Conservation (phyloP, 1,140 invertebrate genomes). For the Kradibia gibbosae region DNA sequence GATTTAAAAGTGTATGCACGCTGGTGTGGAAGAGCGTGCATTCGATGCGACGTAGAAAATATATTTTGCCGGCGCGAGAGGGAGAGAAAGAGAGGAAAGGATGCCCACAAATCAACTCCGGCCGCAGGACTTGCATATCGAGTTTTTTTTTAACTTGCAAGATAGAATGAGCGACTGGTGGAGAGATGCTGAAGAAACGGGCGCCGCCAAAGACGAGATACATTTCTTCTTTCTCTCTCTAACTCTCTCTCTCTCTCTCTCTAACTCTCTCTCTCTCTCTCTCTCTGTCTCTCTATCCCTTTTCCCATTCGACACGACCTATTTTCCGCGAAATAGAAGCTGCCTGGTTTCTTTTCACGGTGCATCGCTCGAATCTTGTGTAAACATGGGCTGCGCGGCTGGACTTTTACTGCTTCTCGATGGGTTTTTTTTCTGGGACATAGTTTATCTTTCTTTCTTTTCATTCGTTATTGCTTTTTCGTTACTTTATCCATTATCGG, state of each 20-base stretch:
- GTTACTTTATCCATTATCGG: not conserved
- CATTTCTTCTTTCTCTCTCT: not conserved
- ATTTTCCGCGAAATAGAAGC: conserved; percentile 24
- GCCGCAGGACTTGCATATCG: conserved; percentile 11
- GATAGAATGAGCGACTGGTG: not conserved
- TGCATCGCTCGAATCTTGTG: not conserved
- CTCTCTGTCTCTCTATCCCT: not conserved
- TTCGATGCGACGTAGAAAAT: conserved; percentile 22
- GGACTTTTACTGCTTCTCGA: conserved; percentile 5
- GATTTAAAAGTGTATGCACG: not conserved
- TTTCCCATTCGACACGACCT: conserved; percentile 14
- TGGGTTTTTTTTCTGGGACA: not conserved
- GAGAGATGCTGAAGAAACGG: not conserved
- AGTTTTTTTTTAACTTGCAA: conserved; percentile 3
- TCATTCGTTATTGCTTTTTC: not conserved
- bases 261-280: not conserved
- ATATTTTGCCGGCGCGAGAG: not conserved
- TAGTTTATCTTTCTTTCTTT: not conserved
- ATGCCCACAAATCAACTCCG: conserved; percentile 28
- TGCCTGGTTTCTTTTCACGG: not conserved
- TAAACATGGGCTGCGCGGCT: not conserved
- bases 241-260: conserved; percentile 5
- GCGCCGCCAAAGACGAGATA: not conserved
- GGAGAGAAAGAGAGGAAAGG: not conserved
- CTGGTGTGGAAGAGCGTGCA: not conserved